Percentiles rank a stretch among this genome's conserved stretches.
Evolutionary conservation across 2,888 invertebrate species (phyloP).

Genomic region (Eurytoma californica): DNA sequence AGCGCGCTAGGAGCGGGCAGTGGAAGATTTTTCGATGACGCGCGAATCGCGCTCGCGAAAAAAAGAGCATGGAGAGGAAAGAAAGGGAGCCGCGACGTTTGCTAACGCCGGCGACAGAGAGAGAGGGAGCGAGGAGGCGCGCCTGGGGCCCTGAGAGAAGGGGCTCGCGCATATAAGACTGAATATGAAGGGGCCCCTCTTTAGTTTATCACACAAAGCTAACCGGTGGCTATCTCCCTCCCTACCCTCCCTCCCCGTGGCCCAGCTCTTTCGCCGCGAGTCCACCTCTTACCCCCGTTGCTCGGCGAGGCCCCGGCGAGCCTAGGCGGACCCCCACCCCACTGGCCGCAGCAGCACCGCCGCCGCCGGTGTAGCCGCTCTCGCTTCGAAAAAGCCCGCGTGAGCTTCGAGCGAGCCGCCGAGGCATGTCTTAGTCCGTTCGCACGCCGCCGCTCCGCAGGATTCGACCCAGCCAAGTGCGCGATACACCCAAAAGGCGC

Average conservation of each 20-base stretch:
- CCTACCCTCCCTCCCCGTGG: neutral
- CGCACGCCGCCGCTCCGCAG: slow-evolving; percentile 12
- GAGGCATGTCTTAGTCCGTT: slow-evolving; percentile 45
- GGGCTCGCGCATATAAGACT: slow-evolving; percentile 73
- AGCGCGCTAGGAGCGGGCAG: too few relatives aligned
- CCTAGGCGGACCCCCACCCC: too few relatives aligned
- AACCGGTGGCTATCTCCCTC: slow-evolving; percentile 23
- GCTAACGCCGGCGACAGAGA: slow-evolving; percentile 22
- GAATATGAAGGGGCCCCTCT: slow-evolving; percentile 72
- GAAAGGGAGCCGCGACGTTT: neutral
- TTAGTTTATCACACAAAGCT: slow-evolving; percentile 71
- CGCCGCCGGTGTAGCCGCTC: neutral
- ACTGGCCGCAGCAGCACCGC: neutral
- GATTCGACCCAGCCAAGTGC: neutral
- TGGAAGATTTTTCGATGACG: too few relatives aligned
- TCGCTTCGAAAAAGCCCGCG: slow-evolving; percentile 53
- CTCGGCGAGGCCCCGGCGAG: too few relatives aligned
- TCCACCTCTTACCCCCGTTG: too few relatives aligned
- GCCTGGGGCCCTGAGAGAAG: slow-evolving; percentile 65
- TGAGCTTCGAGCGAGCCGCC: slow-evolving; percentile 35
- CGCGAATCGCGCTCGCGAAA: too few relatives aligned
- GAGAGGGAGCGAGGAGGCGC: slow-evolving; percentile 56
- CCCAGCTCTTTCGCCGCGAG: neutral
- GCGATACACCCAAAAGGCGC: neutral
- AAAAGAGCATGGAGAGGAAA: too few relatives aligned